Evolutionary conservation across 2,888 invertebrate species (phyloP).

Genomic region (Cephus sareptanus): DNA sequence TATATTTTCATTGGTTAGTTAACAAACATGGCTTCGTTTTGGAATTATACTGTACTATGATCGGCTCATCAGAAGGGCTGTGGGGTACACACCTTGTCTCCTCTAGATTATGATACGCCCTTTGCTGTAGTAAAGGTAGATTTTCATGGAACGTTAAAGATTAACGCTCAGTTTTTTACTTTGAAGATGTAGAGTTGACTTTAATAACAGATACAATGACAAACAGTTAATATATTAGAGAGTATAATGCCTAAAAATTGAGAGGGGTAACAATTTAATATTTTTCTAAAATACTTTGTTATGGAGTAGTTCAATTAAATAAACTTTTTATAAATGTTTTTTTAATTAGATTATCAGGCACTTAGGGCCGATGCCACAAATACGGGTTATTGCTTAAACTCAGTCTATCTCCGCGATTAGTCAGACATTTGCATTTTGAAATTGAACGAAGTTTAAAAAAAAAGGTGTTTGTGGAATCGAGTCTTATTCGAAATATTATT

Average conservation of each 20-base stretch:
- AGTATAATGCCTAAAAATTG: neutral
- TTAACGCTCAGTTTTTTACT: neutral
- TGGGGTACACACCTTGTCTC: too few species aligned
- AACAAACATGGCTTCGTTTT: too few species aligned
- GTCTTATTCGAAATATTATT: too few species aligned
- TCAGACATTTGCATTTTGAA: too few species aligned
- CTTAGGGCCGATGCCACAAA: too few species aligned
- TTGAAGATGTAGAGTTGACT: neutral
- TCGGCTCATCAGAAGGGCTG: too few species aligned
- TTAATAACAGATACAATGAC: neutral
- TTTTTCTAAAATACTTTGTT: neutral
- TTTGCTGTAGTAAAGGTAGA: neutral
- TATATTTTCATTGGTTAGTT: too few species aligned
- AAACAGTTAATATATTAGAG: neutral
- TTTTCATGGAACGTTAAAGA: neutral
- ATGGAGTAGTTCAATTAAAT: neutral
- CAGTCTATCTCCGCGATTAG: too few species aligned
- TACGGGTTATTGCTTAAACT: too few species aligned
- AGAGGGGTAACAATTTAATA: neutral
- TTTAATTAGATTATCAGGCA: neutral
- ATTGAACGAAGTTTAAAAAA: too few species aligned
- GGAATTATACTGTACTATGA: too few species aligned
- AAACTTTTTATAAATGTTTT: neutral
- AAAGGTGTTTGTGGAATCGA: too few species aligned
- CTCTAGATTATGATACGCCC: neutral